phyloP scores from a whole-genome alignment of 2,113 vertebrate genomes.

The Machaerirhynchus nigripectus region DNA sequence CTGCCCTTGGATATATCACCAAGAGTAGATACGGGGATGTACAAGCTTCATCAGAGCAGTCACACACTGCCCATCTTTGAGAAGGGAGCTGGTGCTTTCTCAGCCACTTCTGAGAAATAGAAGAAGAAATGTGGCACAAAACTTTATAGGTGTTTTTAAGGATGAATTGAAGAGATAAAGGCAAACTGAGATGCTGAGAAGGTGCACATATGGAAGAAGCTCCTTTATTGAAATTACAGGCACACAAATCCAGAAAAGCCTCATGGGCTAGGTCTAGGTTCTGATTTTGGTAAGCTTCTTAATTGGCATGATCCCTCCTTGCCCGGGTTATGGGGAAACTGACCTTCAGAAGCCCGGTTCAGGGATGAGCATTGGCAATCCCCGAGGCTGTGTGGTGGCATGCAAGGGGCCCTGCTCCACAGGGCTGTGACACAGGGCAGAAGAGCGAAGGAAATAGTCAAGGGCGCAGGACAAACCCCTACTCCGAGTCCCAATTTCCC shows the following conservation, averaged over 20 bases:
- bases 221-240: slow-evolving; percentile 58
- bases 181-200: neutral
- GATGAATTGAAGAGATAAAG: neutral
- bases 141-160: neutral
- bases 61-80: neutral
- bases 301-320: slow-evolving; percentile 44
- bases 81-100: neutral
- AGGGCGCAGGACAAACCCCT: neutral
- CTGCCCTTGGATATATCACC: neutral
- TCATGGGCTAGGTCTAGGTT: neutral
- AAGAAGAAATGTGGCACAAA: neutral
- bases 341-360: slow-evolving; percentile 8
- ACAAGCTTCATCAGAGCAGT: too few species aligned
- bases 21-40: rapidly evolving
- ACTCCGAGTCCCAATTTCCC: neutral
- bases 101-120: neutral
- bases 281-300: slow-evolving; percentile 46
- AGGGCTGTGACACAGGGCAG: neutral
- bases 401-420: rapidly evolving
- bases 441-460: neutral
- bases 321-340: neutral
- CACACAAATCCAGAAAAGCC: slow-evolving; percentile 54
- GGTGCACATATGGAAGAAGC: slow-evolving; percentile 53
- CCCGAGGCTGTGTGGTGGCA: neutral
- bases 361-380: neutral